phyloP scores from a whole-genome alignment of 2,113 vertebrate species.

The Rhabdornis inornatus region DNA sequence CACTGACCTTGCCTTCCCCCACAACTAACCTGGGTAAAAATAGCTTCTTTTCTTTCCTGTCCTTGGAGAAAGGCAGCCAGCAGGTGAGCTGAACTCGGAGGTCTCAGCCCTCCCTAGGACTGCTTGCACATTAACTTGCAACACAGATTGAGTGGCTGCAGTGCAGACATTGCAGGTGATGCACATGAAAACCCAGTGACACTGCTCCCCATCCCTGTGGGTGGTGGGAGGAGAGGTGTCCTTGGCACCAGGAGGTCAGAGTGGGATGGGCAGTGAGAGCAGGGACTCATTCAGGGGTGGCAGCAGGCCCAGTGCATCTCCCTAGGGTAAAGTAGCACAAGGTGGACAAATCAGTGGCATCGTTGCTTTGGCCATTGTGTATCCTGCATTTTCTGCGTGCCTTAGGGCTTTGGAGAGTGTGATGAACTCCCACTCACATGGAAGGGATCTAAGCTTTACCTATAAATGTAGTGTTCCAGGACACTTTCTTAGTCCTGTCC shows the following conservation, averaged over 20 bases:
- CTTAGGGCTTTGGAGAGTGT: neutral
- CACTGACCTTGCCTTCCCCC: neutral
- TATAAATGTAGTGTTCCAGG: neutral
- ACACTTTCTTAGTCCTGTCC: neutral
- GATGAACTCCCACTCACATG: neutral
- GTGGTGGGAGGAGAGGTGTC: neutral
- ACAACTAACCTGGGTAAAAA: neutral
- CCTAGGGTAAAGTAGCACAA: neutral
- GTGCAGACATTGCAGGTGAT: fast-evolving
- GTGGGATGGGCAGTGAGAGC: fast-evolving
- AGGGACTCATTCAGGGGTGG: neutral
- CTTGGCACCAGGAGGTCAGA: neutral
- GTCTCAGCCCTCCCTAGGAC: neutral
- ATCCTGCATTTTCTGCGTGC: neutral
- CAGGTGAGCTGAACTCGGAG: neutral
- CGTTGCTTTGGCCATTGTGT: fast-evolving
- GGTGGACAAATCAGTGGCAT: neutral
- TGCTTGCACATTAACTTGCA: neutral
- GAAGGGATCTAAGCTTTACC: neutral
- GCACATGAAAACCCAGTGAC: fast-evolving
- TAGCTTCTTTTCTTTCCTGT: neutral
- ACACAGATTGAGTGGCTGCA: neutral
- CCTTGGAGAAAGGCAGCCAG: neutral
- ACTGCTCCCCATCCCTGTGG: fast-evolving
- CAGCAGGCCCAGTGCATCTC: neutral